phyloP scores from a whole-genome alignment of 2,113 vertebrate species.

The Nerophis ophidion region DNA sequence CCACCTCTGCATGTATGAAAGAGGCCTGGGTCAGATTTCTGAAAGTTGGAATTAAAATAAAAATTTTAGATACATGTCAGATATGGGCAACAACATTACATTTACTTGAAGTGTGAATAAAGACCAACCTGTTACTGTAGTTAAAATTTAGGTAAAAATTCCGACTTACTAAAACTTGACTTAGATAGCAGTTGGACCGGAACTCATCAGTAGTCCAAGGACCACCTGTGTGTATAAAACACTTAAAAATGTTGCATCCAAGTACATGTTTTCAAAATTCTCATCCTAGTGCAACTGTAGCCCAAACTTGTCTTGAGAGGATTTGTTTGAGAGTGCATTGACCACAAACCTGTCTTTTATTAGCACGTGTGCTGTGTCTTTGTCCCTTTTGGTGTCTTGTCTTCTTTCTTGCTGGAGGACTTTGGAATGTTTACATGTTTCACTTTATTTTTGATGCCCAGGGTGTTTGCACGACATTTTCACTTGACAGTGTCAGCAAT shows the following conservation, averaged over 20 bases:
- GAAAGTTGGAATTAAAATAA: too few relatives aligned
- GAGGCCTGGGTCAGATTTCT: too few relatives aligned
- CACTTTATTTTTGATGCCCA: slow-evolving; percentile 23
- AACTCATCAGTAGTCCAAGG: too few relatives aligned
- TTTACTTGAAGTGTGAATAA: too few relatives aligned
- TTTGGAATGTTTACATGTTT: slow-evolving; percentile 22
- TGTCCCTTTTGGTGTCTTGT: slow-evolving; percentile 9
- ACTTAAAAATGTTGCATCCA: neutral
- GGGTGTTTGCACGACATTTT: slow-evolving; percentile 59
- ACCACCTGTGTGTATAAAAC: too few relatives aligned
- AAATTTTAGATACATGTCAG: too few relatives aligned
- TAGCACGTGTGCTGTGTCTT: slow-evolving; percentile 16
- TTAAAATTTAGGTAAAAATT: too few relatives aligned
- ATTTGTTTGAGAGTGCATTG: slow-evolving; percentile 35
- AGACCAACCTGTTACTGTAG: too few relatives aligned
- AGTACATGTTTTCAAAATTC: neutral
- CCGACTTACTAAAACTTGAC: too few relatives aligned
- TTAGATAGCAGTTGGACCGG: too few relatives aligned
- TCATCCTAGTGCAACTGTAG: slow-evolving; percentile 12
- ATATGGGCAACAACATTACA: too few relatives aligned
- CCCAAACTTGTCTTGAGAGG: slow-evolving; percentile 1
- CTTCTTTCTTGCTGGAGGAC: slow-evolving; percentile 19
- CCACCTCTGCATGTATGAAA: too few relatives aligned
- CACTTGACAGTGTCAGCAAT: slow-evolving; percentile 15
- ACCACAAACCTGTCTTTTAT: slow-evolving; percentile 19